These are phyloP conservation scores for Silurus asotus DNA, from an alignment of 2,113 vertebrate genomes.

Conservation along the genomic window DNA sequence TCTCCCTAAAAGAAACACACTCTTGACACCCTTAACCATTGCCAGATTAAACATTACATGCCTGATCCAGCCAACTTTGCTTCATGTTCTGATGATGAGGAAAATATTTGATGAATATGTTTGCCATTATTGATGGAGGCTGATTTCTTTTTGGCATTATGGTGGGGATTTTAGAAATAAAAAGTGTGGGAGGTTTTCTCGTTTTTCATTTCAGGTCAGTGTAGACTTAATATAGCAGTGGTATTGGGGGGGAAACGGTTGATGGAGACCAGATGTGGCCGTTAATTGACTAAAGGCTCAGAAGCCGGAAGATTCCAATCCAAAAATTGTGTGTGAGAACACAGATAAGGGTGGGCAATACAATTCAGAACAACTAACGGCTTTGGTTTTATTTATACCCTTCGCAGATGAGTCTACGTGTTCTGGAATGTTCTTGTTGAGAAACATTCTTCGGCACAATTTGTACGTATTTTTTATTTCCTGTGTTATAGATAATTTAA, in stretches of 20 bases:
- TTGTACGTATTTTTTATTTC: not conserved
- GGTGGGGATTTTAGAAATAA: slow-evolving; percentile 3
- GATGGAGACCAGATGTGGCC: slow-evolving; percentile 65
- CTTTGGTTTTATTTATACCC: not conserved
- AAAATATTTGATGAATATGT: slow-evolving; percentile 29
- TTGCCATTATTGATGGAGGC: not conserved
- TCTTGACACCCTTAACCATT: not conserved
- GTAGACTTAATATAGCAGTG: slow-evolving; percentile 29
- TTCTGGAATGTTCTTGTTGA: slow-evolving; percentile 7
- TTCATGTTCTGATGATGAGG: slow-evolving; percentile 1
- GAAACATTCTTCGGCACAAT: not conserved
- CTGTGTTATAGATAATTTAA: not conserved
- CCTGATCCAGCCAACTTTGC: slow-evolving; percentile 24
- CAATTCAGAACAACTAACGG: not conserved
- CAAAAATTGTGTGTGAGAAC: slow-evolving; percentile 12
- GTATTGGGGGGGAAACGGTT: slow-evolving; percentile 37
- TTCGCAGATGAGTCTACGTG: not conserved
- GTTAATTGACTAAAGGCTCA: slow-evolving; percentile 46
- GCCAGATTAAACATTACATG: slow-evolving; percentile 34
- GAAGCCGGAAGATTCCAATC: slow-evolving; percentile 24
- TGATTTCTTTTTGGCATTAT: slow-evolving; percentile 16
- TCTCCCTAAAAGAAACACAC: slow-evolving; percentile 1
- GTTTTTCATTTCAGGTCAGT: not conserved
- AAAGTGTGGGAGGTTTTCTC: not conserved
- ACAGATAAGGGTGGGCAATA: not conserved